These are phyloP conservation scores for Halcyon chelicuti DNA, from an alignment of 2,797 vertebrate genomes.

Conservation along the genomic window DNA sequence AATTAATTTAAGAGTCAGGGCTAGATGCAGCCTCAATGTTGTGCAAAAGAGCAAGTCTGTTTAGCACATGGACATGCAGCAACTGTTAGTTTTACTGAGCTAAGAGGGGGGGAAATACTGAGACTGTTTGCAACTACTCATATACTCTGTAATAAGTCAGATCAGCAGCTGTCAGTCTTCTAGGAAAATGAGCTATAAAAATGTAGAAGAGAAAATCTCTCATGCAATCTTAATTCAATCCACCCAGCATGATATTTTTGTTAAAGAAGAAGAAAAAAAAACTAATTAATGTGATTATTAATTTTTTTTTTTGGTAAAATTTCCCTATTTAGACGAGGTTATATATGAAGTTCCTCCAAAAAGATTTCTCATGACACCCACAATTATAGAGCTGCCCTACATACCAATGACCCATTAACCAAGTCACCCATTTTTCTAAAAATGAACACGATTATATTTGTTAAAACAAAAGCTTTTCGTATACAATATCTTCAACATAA, in stretches of 20 bases:
- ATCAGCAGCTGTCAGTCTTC: neutral
- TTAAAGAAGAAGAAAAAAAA: neutral
- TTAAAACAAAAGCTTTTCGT: neutral
- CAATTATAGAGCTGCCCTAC: neutral
- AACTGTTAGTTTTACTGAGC: neutral
- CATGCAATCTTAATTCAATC: neutral
- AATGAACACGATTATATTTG: neutral
- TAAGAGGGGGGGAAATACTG: neutral
- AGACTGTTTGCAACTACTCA: neutral
- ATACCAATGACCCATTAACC: neutral
- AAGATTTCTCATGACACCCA: neutral
- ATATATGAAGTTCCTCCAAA: neutral
- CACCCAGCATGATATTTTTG: neutral
- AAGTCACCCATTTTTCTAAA: neutral
- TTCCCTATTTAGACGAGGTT: neutral
- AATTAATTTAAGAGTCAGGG: neutral
- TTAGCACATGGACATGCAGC: neutral
- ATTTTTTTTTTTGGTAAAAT: neutral
- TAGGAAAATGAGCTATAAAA: neutral
- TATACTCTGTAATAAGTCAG: neutral
- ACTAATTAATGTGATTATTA: neutral
- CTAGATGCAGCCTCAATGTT: neutral
- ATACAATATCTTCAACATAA: neutral
- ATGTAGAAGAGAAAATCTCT: accelerated
- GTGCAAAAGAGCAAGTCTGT: neutral